phyloP scores from a whole-genome alignment of 2,888 invertebrate genomes.

The Lasiommata megera region DNA sequence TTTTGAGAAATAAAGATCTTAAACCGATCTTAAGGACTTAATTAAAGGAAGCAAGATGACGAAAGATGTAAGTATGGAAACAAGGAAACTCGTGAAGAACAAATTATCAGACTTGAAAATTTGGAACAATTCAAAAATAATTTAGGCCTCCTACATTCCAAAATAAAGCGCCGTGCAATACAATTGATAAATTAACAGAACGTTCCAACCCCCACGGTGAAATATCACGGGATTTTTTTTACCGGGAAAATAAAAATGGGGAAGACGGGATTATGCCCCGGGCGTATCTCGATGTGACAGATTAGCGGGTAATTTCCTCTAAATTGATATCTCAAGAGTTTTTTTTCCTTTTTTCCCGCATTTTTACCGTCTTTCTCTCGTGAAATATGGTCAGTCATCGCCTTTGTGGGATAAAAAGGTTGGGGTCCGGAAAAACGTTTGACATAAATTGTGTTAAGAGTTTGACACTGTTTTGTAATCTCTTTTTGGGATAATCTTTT shows the following conservation, averaged over 20 bases:
- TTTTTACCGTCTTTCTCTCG: constrained; percentile 40
- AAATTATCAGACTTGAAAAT: too few relatives aligned
- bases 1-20: too few relatives aligned
- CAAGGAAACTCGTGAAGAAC: too few relatives aligned
- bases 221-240: constrained; percentile 45
- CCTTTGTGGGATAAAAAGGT: constrained; percentile 45
- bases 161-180: constrained; percentile 31
- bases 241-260: constrained; percentile 53
- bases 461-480: constrained; percentile 15
- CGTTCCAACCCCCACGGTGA: constrained; percentile 49
- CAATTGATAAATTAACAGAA: constrained; percentile 73
- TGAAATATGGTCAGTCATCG: constrained; percentile 68
- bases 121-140: too few relatives aligned
- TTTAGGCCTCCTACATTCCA: not conserved
- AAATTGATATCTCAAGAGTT: constrained; percentile 78
- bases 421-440: constrained; percentile 50
- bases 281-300: constrained; percentile 75
- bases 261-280: constrained; percentile 65
- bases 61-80: too few relatives aligned
- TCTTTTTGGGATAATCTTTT: constrained; percentile 10
- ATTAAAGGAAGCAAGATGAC: too few relatives aligned
- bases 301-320: constrained; percentile 75
- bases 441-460: constrained; percentile 47
- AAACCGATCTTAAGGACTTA: too few relatives aligned
- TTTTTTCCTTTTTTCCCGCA: constrained; percentile 36